Percentiles rank a stretch among this genome's conserved stretches.
These are phyloP conservation scores for Lapara coniferarum DNA, from an alignment of 2,888 invertebrate species.

Conservation along the genomic window DNA sequence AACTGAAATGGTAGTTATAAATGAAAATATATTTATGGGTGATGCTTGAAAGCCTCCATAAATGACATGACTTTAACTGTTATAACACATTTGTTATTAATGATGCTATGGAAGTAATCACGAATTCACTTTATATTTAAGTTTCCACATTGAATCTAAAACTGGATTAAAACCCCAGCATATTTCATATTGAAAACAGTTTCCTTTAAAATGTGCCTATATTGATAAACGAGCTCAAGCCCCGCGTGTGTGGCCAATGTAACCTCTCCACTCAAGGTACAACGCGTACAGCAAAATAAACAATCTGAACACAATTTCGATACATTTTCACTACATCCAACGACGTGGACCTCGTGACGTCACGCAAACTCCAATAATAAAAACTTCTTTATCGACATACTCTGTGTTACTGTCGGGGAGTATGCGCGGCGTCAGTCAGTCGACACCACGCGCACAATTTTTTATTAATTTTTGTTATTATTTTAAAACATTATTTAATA, in stretches of 20 bases:
- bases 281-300: conserved; percentile 65
- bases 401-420: conserved; percentile 18
- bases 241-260: conserved; percentile 31
- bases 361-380: conserved; percentile 60
- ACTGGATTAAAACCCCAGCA: too few species aligned
- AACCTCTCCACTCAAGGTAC: conserved; percentile 66
- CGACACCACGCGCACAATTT: conserved; percentile 76
- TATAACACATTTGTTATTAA: too few species aligned
- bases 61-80: too few species aligned
- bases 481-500: conserved; percentile 82
- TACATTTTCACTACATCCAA: conserved; percentile 77
- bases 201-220: too few species aligned
- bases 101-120: too few species aligned
- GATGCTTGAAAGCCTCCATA: too few species aligned
- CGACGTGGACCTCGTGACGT: conserved; percentile 49
- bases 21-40: too few species aligned
- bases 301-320: conserved; percentile 69
- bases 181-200: too few species aligned
- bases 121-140: too few species aligned
- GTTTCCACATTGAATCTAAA: too few species aligned
- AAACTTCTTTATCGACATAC: conserved; percentile 56
- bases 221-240: too few species aligned
- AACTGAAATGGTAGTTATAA: too few species aligned
- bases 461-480: conserved; percentile 80
- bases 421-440: conserved; percentile 41